Base-by-base conservation (phyloP, 2,797 vertebrate genomes). In the Malurus splendens region DNA sequence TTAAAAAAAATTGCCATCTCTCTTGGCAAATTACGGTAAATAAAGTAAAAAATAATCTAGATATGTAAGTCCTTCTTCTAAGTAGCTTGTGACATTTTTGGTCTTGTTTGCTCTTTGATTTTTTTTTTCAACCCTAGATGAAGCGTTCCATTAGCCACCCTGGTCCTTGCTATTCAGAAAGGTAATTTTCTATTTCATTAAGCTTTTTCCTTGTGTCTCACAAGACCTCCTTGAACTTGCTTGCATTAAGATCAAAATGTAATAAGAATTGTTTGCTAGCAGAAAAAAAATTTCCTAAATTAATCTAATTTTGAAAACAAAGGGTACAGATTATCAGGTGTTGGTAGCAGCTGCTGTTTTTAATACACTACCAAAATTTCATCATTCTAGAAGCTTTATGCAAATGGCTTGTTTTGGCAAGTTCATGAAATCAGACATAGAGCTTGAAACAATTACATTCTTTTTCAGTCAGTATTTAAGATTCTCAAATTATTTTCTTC, bases 141-240 rank as follows among this genome's bases (percentile, higher is more conserved):
- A 99, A 98, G 87, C 97, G 98, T 82, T 99, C 99, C 14, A 92
- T 98, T 96, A 99, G 98, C 91, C 98, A 99, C 83, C 98, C 99
- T 81, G 98, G 98, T 92, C 98, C 98, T 39, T 99, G 97, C 95
- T 97, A 96, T 97, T 98, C 97, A 73, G 98, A 99, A 93, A 98
- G 98, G 99, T 99, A 97, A 95, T 30, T 65, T 85, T 67, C 16
- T 78, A 6, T 89, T 75, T 90, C 22, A 27, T 47, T 50, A 45
- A 75, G 14, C 6, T 47, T 60, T 90, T 83, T 45, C 42, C 15
- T 32, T 52, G n/a, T 55, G 19, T 48, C 30, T 92, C 18, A 44
- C 8, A 86, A 83, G 55, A 36, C 28, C 30, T 89, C 15, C 17
- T 28, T 48, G 42, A 75, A 62, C 39, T 48, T n/a, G 8, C 13